Conservation (phyloP, 1,140 invertebrate species). For the Scylla paramamosain region DNA sequence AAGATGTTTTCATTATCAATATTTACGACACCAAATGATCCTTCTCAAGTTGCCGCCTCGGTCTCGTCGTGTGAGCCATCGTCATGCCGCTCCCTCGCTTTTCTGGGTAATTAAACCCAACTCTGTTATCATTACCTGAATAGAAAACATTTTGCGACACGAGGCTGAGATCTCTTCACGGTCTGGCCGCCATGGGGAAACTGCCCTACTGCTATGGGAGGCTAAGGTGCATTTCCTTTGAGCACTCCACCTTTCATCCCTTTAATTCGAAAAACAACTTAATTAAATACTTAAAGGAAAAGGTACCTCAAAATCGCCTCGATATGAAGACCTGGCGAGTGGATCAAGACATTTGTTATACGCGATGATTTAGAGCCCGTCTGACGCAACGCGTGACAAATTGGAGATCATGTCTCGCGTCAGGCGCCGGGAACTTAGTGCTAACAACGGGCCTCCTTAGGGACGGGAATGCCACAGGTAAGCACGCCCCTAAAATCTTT, state of each 20-base stretch:
- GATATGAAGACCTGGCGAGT: slow-evolving; percentile 40
- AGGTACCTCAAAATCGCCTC: slow-evolving; percentile 29
- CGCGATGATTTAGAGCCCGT: slow-evolving; percentile 18
- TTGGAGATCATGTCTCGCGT: slow-evolving; percentile 11
- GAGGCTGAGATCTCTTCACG: not conserved
- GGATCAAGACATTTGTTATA: slow-evolving; percentile 52
- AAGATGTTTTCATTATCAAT: slow-evolving; percentile 45
- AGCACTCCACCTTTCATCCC: not conserved
- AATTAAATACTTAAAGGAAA: slow-evolving; percentile 26
- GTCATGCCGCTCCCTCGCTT: slow-evolving; percentile 40
- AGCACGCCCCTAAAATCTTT: not conserved
- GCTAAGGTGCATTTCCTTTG: not conserved
- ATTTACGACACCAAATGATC: slow-evolving; percentile 56
- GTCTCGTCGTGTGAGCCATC: slow-evolving; percentile 1
- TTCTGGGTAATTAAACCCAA: slow-evolving; percentile 25
- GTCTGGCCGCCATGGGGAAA: not conserved
- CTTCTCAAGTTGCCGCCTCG: slow-evolving; percentile 48
- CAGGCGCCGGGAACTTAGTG: not conserved
- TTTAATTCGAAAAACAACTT: slow-evolving; percentile 17
- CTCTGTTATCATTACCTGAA: slow-evolving; percentile 33
- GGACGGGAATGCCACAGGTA: not conserved
- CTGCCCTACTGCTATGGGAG: not conserved
- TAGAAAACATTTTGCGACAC: slow-evolving; percentile 50
- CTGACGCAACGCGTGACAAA: slow-evolving; percentile 56
- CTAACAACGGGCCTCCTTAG: not conserved